Percentiles rank a stretch among this genome's conserved stretches.
Conservation (phyloP, 2,888 invertebrate genomes). For the Perdita meconis region DNA sequence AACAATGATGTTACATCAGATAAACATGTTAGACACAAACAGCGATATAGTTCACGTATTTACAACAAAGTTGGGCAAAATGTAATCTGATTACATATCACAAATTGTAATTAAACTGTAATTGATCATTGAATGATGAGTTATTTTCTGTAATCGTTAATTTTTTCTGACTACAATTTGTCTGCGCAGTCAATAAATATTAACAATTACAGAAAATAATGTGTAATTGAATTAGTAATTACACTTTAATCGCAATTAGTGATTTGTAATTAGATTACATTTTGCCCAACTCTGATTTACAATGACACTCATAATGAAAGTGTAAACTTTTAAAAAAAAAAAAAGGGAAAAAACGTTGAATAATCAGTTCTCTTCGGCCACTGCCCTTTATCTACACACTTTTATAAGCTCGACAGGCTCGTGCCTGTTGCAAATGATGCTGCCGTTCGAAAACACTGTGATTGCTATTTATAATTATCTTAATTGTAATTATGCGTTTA, state of each 20-base stretch:
- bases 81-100: too few species aligned
- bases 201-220: too few species aligned
- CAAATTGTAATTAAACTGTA: too few species aligned
- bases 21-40: slow-evolving; percentile 69
- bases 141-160: too few species aligned
- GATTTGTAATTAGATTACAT: too few species aligned
- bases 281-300: too few species aligned
- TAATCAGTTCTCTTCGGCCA: slow-evolving; percentile 26
- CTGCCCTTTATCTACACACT: slow-evolving; percentile 17
- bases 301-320: slow-evolving; percentile 50
- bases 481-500: neutral
- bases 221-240: too few species aligned
- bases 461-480: slow-evolving; percentile 24
- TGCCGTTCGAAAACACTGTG: slow-evolving; percentile 4
- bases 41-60: slow-evolving; percentile 55
- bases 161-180: too few species aligned
- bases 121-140: too few species aligned
- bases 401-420: slow-evolving; percentile 32
- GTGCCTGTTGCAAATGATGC: slow-evolving; percentile 29
- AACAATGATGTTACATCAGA: slow-evolving; percentile 63
- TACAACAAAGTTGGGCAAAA: too few species aligned
- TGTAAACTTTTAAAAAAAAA: slow-evolving; percentile 52
- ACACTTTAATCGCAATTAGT: too few species aligned
- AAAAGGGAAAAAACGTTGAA: slow-evolving; percentile 52
- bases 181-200: too few species aligned